Evolutionary conservation across 2,888 invertebrate genomes (phyloP).

Genomic region (Heteromurus nitidus): DNA sequence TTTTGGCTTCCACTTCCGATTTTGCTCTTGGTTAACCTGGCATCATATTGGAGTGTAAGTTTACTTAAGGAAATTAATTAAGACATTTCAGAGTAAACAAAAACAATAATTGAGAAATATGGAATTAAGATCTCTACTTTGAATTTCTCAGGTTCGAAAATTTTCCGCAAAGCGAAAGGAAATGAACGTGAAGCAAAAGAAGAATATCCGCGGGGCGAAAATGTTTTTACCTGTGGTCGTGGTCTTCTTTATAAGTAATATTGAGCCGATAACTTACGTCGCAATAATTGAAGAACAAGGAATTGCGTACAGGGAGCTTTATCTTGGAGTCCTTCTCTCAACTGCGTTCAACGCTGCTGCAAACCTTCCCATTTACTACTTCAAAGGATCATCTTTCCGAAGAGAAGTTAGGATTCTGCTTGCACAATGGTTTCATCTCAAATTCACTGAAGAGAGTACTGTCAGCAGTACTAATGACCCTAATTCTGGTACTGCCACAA

Average conservation of each 20-base stretch:
- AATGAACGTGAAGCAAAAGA: constrained; percentile 2
- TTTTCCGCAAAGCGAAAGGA: not conserved
- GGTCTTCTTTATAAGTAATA: not conserved
- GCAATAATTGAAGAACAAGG: not conserved
- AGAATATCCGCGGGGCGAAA: not conserved
- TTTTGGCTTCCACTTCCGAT: not conserved
- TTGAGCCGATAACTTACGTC: not conserved
- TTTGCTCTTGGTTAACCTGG: constrained; percentile 1
- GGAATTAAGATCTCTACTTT: no score
- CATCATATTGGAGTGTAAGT: not conserved
- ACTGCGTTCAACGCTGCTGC: not conserved
- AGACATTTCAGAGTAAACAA: no score
- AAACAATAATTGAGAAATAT: no score
- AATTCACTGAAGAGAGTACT: not conserved
- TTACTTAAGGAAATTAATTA: no score
- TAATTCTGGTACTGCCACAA: no score
- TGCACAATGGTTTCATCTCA: not conserved
- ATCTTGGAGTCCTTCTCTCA: not conserved
- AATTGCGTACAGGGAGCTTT: not conserved
- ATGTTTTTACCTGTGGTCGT: constrained; percentile 15
- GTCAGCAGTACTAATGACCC: no score
- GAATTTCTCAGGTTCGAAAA: not conserved
- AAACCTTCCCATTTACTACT: not conserved
- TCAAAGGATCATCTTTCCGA: not conserved
- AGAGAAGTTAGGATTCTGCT: not conserved